Evolutionary conservation across 2,113 vertebrate species (phyloP).

Genomic region (Peromyscus leucopus): DNA sequence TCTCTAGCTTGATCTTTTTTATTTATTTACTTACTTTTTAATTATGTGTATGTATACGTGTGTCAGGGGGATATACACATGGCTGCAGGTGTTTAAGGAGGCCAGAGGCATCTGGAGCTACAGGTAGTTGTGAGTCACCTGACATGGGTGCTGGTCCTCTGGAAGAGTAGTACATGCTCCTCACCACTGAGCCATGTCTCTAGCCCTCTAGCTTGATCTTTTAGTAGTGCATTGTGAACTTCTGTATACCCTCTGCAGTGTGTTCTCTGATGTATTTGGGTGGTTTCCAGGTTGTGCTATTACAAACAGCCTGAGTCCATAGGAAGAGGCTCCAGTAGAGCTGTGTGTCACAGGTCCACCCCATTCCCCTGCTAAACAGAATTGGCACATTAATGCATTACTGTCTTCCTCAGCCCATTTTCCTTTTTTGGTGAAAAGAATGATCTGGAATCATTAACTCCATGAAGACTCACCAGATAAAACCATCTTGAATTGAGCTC

Average conservation of each 20-base stretch:
- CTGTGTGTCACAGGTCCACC: not conserved
- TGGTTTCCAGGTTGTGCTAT: not conserved
- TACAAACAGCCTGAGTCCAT: not conserved
- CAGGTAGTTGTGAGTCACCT: not conserved
- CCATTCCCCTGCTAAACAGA: not conserved
- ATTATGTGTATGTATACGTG: not conserved
- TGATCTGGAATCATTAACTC: not conserved
- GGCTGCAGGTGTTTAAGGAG: not conserved
- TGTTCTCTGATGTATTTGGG: not conserved
- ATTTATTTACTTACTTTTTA: not conserved
- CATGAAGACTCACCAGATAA: not conserved
- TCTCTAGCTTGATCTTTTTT: not conserved
- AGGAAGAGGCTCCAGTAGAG: not conserved
- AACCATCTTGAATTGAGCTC: not conserved
- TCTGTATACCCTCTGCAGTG: not conserved
- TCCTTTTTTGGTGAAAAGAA: not conserved
- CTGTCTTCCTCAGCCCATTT: not conserved
- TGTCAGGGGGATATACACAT: not conserved
- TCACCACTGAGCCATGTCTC: not conserved
- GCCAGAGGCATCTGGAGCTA: not conserved
- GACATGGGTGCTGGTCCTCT: not conserved
- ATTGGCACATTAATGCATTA: not conserved
- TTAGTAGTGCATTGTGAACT: not conserved
- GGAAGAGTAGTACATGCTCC: not conserved
- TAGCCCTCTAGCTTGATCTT: not conserved